Percentiles rank a stretch among this genome's conserved stretches.
Evolutionary conservation across 2,888 invertebrate genomes (phyloP).

Genomic region (Lypha dubia): DNA sequence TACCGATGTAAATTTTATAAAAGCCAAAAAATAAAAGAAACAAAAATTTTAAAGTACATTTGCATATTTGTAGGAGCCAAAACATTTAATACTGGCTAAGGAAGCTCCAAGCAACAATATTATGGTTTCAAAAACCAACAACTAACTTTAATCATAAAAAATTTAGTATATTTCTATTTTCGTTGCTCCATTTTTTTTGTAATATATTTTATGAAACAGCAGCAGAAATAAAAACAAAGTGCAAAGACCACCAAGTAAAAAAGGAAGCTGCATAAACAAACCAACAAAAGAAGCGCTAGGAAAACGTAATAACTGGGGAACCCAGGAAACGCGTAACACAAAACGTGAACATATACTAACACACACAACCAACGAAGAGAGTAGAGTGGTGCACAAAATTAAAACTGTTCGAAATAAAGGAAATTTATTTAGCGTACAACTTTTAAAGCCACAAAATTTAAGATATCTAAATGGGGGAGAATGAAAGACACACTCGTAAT

Average conservation of each 20-base stretch:
- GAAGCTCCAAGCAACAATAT: constrained; percentile 17
- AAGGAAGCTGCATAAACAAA: constrained; percentile 64
- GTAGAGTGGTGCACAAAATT: background rate
- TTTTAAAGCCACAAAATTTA: constrained; percentile 59
- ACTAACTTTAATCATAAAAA: constrained; percentile 71
- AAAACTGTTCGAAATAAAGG: constrained; percentile 35
- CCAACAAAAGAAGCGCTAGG: constrained; percentile 50
- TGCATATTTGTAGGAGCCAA: constrained; percentile 63
- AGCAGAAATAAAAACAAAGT: background rate
- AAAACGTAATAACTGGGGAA: constrained; percentile 43
- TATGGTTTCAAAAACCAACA: constrained; percentile 62
- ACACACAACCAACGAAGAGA: background rate
- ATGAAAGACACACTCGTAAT: constrained; percentile 54
- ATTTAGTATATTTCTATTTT: constrained; percentile 38
- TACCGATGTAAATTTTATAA: constrained; percentile 35
- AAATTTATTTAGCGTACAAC: constrained; percentile 46
- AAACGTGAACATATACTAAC: constrained; percentile 26
- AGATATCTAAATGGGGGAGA: background rate
- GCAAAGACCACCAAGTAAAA: constrained; percentile 10
- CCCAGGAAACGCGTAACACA: constrained; percentile 59
- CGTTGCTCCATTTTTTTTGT: constrained; percentile 39
- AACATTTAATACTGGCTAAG: constrained; percentile 51
- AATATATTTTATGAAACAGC: constrained; percentile 66
- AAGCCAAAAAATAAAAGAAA: background rate
- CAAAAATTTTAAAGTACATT: constrained; percentile 42